Base-by-base conservation (phyloP, 2,888 invertebrate species). In the Platycheirus albimanus region DNA sequence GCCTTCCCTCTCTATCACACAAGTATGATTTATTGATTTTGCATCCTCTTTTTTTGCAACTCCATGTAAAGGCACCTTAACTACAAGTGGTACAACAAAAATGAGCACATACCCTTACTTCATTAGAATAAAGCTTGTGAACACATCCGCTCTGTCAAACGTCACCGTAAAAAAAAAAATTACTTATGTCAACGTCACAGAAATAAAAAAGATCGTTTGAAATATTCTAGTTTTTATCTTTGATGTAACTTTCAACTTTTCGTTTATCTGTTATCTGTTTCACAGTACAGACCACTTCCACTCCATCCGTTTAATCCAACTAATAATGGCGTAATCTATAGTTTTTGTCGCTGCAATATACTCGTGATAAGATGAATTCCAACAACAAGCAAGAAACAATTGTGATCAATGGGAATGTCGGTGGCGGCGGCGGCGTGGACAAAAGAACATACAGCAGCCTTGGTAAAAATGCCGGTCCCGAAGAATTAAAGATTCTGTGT, bases 401-500 rank as follows among this genome's bases (percentile, higher is more conserved):
- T 19, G 58, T 64, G 1, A 63, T 78, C 49, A 72, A 63, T 47
- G 58, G 58, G 17, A 56, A 19, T 13, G 54, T 20, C 13, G 64
- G 56, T 47, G 58, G 58, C 17, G 51, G 15, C 17, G 54, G 30
- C 13, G 64, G 56, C 3, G 0, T 1, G 5, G 56, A 58, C 0
- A 58, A 64, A 0, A 69, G 51, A 38, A 43, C 43, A 17, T 64
- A 83, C 56, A 51, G 19, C 4, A 24, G n/a, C 11, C 51, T 58
- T 8, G 49, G 38, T 24, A 80, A 81, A 28, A 79, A 58, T 33
- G 24, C 70, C 56, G 51, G 66, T 38, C 41, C 66, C 1, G 83
- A 78, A 0, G 92, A 93, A 87, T 91, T 94, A 30, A 94, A 93
- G 86, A 93, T 96, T 69, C 90, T 97, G 72, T 96, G 95, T 88